Percentiles rank a stretch among this genome's conserved stretches.
These are phyloP conservation scores for Heliopora coerulea DNA, from an alignment of 92 coral and sea anemone genomes.

Conservation along the genomic window DNA sequence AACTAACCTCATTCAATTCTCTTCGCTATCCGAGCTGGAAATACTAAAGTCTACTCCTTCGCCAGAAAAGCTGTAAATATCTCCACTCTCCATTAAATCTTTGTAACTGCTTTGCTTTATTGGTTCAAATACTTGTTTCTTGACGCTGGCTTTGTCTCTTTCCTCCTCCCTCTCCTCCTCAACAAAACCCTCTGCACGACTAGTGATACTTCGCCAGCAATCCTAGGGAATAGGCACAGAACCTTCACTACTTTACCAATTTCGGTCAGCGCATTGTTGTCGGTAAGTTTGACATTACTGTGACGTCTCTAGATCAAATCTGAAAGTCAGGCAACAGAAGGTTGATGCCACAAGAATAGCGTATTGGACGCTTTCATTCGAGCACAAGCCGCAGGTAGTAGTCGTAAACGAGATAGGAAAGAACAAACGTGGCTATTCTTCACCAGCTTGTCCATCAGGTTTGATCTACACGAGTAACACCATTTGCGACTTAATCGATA, in stretches of 20 bases:
- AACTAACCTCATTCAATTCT: background rate
- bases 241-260: background rate
- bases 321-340: no score
- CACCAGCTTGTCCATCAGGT: no score
- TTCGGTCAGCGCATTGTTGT: no score
- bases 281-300: no score
- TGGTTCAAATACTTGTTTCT: slow-evolving; percentile 8
- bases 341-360: no score
- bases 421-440: no score
- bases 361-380: no score
- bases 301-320: no score
- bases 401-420: no score
- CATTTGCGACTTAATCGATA: no score
- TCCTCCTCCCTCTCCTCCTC: background rate
- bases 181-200: background rate
- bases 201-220: slow-evolving; percentile 6
- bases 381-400: no score
- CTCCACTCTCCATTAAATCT: slow-evolving; percentile 38
- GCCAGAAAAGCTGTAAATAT: slow-evolving; percentile 15
- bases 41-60: slow-evolving; percentile 17
- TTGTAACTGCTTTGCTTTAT: slow-evolving; percentile 28
- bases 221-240: background rate
- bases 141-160: background rate
- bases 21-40: slow-evolving; percentile 29
- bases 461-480: no score